Conservation (phyloP, 2,888 invertebrate genomes). For the Celastrina argiolus region DNA sequence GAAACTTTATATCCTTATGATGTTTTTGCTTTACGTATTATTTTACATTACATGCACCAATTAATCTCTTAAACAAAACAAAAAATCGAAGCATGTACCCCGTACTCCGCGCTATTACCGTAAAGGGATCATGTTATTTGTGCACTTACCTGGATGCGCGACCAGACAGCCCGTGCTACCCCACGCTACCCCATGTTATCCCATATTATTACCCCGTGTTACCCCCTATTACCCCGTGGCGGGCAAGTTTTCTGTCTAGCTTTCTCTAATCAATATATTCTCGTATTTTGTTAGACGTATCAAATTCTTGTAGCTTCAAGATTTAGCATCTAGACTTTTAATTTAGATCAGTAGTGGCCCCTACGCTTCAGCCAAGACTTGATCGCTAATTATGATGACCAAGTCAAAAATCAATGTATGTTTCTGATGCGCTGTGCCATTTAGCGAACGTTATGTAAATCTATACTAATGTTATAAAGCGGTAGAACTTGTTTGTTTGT, state of each 20-base stretch:
- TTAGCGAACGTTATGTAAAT: too few species aligned
- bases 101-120: slow-evolving; percentile 15
- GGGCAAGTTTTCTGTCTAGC: slow-evolving; percentile 47
- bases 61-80: background rate
- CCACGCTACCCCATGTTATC: background rate
- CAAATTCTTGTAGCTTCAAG: background rate
- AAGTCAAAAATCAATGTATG: too few species aligned
- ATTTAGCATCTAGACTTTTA: background rate
- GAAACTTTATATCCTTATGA: too few species aligned
- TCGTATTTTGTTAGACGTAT: slow-evolving; percentile 34
- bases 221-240: slow-evolving; percentile 35
- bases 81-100: background rate
- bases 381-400: too few species aligned
- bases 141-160: slow-evolving; percentile 47
- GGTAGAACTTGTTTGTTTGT: too few species aligned
- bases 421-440: too few species aligned
- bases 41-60: background rate
- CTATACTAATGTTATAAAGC: too few species aligned
- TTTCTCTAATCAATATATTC: slow-evolving; percentile 46
- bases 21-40: too few species aligned
- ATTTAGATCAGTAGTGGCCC: too few species aligned
- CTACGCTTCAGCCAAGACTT: too few species aligned
- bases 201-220: background rate
- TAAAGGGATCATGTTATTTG: slow-evolving; percentile 31
- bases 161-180: slow-evolving; percentile 37